Base-by-base conservation (phyloP, 1,140 invertebrate genomes). In the Trinorchestia longiramus region DNA sequence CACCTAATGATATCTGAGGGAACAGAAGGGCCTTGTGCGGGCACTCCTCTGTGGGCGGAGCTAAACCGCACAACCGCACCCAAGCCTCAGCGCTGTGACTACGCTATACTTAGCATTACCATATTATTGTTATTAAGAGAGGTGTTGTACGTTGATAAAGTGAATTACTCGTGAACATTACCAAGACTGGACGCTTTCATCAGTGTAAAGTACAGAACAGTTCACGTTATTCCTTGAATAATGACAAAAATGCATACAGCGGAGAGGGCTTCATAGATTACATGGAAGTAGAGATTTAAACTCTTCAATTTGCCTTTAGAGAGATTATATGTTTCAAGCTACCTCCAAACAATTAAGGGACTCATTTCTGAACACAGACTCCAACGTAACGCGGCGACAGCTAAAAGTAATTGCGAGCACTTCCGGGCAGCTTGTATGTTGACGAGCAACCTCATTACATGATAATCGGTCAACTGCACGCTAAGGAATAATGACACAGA, bases 1-100 rank as follows among this genome's bases (percentile, higher is more conserved):
- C 43, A 42, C 88, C 92, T 94, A 94, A 94, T 94, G 92, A 94
- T 94, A 94, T 45, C 44, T 44, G 44, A 94, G 92, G 92, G 92
- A 94, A 94, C 92, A 94, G 92, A 45, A 45, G 44, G 92, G 43
- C 43, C 92, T 94, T 94, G 88, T 94, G 92, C 41, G 36, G 40
- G 92, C 43, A 94, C 62, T 77, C 62, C 62, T 77, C 15, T 23
- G 62, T 77, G 62, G 62, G 62, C 62, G 62, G 62, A 77, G 62
- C 62, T 77, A 11, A 3, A 36, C 62, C 62, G 62, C 62, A 36
- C 62, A 11, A 36, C 62, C 62, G 62, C 62, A 77, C 62, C 62
- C 62, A 77, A 77, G 28, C 11, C 62, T 77, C 36, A 77, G 62
- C 62, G 62, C 36, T 11, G 62, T 77, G 62, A 23, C 62, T 77